phyloP scores from a whole-genome alignment of 1,140 invertebrate species.

The Agrypnia vestita region DNA sequence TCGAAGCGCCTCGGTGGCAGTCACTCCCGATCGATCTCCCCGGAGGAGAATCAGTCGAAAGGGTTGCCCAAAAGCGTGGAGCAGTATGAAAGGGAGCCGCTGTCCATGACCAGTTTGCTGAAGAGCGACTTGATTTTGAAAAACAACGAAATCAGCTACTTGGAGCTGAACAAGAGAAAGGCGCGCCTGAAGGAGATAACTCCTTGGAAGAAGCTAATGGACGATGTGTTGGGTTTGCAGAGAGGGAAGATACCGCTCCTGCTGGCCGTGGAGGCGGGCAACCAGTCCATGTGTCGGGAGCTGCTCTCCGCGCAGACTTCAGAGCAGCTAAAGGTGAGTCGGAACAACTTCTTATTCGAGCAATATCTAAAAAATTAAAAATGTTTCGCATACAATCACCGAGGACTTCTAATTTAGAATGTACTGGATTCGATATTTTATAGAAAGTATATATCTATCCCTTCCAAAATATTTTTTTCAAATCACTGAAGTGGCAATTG shows the following conservation, averaged over 20 bases:
- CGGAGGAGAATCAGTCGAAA: conserved; percentile 40
- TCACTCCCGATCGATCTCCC: conserved; percentile 39
- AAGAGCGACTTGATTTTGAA: conserved; percentile 67
- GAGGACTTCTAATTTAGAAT: no score
- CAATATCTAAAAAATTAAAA: no score
- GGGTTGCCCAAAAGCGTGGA: neutral
- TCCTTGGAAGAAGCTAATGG: conserved; percentile 71
- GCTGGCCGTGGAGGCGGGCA: conserved; percentile 93
- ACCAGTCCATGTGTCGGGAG: conserved; percentile 93
- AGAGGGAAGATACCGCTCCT: conserved; percentile 94
- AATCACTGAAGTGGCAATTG: no score
- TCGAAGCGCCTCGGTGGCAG: conserved; percentile 42
- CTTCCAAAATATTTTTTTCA: no score
- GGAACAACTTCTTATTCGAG: no score
- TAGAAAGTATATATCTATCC: no score
- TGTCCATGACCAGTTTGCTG: conserved; percentile 63
- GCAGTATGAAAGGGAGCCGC: conserved; percentile 62
- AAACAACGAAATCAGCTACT: conserved; percentile 70
- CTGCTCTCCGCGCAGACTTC: conserved; percentile 87
- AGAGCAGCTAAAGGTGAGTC: conserved; percentile 81
- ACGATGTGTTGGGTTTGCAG: conserved; percentile 76
- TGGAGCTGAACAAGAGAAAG: conserved; percentile 73
- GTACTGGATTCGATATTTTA: no score
- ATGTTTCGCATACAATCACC: no score
- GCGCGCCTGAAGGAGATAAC: conserved; percentile 70